Percentiles rank a stretch among this genome's conserved stretches.
These are phyloP conservation scores for Haliclona indistincta DNA, from an alignment of 37 sponge, comb jelly and placozoan genomes.

Conservation along the genomic window DNA sequence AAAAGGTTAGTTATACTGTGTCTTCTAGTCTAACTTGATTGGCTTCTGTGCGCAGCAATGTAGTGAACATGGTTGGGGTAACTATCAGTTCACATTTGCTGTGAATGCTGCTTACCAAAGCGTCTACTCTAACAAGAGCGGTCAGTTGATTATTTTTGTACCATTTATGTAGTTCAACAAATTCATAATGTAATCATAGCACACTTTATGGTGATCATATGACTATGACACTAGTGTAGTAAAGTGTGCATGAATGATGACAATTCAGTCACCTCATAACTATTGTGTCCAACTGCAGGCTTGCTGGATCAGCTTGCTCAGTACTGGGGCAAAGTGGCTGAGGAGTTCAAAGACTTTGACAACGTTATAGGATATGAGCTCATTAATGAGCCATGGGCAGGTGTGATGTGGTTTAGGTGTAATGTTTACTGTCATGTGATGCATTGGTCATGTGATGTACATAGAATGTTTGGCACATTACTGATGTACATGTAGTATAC, in stretches of 20 bases:
- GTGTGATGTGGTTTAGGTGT: too few relatives aligned
- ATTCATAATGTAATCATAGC: not conserved
- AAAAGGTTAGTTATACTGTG: constrained; percentile 19
- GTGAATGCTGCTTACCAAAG: constrained; percentile 69
- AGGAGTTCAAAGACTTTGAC: constrained; percentile 57
- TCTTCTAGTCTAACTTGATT: not conserved
- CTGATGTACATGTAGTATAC: too few relatives aligned
- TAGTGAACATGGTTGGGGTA: constrained; percentile 61
- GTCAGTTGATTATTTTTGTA: constrained; percentile 27
- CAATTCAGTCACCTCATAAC: not conserved
- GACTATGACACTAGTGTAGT: not conserved
- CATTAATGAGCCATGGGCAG: constrained; percentile 94
- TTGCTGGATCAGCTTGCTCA: constrained; percentile 61
- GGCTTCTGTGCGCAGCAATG: constrained; percentile 53
- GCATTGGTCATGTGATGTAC: too few relatives aligned
- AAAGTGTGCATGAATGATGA: not conserved
- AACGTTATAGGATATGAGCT: constrained; percentile 89
- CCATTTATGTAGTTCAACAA: too few relatives aligned
- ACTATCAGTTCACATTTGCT: constrained; percentile 69
- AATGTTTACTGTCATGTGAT: too few relatives aligned
- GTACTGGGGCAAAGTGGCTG: constrained; percentile 82
- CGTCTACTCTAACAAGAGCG: constrained; percentile 80
- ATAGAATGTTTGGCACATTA: too few relatives aligned
- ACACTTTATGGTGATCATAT: not conserved
- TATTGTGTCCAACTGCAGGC: constrained; percentile 16